Percentiles rank a stretch among this genome's conserved stretches.
Conservation (phyloP, 2,113 vertebrate genomes). For the Entelurus aequoreus region DNA sequence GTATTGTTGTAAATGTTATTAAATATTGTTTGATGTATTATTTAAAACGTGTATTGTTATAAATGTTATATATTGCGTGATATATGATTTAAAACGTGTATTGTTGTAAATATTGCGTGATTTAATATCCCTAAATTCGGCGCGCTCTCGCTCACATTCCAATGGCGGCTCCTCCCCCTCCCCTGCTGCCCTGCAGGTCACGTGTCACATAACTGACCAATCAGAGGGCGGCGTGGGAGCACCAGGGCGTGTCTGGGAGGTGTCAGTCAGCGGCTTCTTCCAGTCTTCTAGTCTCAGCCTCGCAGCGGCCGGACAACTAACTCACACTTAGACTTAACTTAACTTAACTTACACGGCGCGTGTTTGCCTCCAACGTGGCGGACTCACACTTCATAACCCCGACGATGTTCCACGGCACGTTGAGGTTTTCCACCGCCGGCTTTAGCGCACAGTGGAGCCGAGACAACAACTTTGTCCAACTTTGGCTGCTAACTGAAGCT, state of each 20-base stretch:
- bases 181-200: conserved; percentile 29
- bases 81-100: too few relatives aligned
- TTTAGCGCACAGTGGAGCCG: conserved; percentile 1
- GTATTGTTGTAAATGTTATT: too few relatives aligned
- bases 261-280: too few relatives aligned
- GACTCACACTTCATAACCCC: conserved; percentile 2
- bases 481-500: conserved; percentile 46
- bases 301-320: too few relatives aligned
- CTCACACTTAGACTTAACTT: too few relatives aligned
- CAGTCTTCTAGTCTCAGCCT: too few relatives aligned
- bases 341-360: too few relatives aligned
- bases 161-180: conserved; percentile 47
- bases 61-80: too few relatives aligned
- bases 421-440: background rate
- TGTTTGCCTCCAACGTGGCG: conserved; percentile 49
- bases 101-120: background rate
- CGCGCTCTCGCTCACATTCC: conserved; percentile 61
- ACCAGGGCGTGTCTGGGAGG: conserved; percentile 16
- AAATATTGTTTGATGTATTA: too few relatives aligned
- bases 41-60: too few relatives aligned
- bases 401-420: background rate
- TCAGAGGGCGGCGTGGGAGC: conserved; percentile 28
- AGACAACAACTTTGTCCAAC: conserved; percentile 45
- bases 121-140: conserved; percentile 38
- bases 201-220: conserved; percentile 50